Evolutionary conservation across 2,888 invertebrate genomes (phyloP), one percentile per base, ranked within the genome.

Genomic region (Nymphalis urticae): DNA sequence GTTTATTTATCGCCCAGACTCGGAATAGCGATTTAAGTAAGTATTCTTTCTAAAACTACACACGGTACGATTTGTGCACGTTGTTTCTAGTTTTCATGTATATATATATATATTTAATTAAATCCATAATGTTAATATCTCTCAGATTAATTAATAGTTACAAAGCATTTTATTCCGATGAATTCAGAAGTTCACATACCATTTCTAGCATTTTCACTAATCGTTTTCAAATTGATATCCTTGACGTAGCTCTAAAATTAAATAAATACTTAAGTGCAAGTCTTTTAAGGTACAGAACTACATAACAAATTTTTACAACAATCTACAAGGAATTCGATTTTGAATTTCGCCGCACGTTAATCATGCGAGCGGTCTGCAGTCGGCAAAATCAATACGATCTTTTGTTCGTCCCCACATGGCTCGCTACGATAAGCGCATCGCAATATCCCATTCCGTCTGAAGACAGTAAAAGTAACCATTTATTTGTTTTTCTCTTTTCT

Each of bases 361-460:
- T 78, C 54, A n/a, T 16, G 63, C 80, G 85, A 68, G 69, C 72
- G 78, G 6, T 27, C n/a, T 72, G 27, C 70, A 81, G 88, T 85
- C 88, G 88, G 87, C 88, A 80, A 84, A 83, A 87, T 88, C 86
- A 88, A 88, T 87, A 84, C 85, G 75, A 80, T 84, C 88, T 89
- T 88, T 89, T 89, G 89, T 89, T 81, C 82, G 78, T 85, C 88
- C 88, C 70, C 87, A 89, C 84, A 88, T 82, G 89, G 89, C 75
- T 68, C 75, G 82, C 69, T 73, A 80, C 83, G 86, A 85, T 87
- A 88, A 85, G 82, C 84, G 80, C 81, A 78, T 80, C 79, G 81
- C 79, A 77, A 76, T 75, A 77, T 82, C 84, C 83, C 81, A 82
- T 79, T 78, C 78, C 80, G 78, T 76, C 81, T 80, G 78, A 80